Conservation (phyloP, 2,797 vertebrate genomes). For the Chromis chromis region DNA sequence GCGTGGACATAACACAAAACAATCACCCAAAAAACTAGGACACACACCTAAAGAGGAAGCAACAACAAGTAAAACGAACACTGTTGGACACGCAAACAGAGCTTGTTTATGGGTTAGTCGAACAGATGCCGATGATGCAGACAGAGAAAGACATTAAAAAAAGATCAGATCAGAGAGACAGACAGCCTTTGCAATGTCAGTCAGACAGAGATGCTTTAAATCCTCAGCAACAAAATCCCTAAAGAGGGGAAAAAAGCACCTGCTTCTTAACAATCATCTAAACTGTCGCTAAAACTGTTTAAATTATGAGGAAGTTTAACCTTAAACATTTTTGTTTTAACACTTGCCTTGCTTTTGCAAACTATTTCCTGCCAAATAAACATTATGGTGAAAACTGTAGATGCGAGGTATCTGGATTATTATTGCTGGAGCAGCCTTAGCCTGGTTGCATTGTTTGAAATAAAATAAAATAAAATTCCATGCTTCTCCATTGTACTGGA, state of each 20-base stretch:
- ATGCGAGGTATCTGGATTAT: not conserved
- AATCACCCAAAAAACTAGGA: conserved; percentile 32
- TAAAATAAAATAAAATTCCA: not conserved
- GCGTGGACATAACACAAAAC: conserved; percentile 20
- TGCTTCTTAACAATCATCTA: conserved; percentile 42
- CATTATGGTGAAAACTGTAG: not conserved
- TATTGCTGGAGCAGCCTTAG: not conserved
- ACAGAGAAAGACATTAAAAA: conserved; percentile 18
- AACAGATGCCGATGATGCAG: conserved; percentile 44
- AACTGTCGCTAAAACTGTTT: conserved; percentile 3
- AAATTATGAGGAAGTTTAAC: too few relatives aligned
- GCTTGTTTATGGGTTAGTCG: conserved; percentile 55
- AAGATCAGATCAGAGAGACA: conserved; percentile 27
- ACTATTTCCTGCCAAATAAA: not conserved
- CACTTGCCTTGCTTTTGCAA: not conserved
- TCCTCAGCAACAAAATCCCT: conserved; percentile 1
- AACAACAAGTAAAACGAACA: conserved; percentile 30
- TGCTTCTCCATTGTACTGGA: not conserved
- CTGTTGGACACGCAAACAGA: too few relatives aligned
- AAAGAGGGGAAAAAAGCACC: conserved; percentile 9
- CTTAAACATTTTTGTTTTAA: not conserved
- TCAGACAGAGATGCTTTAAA: conserved; percentile 35
- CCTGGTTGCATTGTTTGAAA: not conserved
- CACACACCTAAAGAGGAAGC: conserved; percentile 51
- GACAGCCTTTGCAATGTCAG: conserved; percentile 40